These are phyloP conservation scores for Chelonus insularis DNA, from an alignment of 1,140 invertebrate species.

Conservation along the genomic window DNA sequence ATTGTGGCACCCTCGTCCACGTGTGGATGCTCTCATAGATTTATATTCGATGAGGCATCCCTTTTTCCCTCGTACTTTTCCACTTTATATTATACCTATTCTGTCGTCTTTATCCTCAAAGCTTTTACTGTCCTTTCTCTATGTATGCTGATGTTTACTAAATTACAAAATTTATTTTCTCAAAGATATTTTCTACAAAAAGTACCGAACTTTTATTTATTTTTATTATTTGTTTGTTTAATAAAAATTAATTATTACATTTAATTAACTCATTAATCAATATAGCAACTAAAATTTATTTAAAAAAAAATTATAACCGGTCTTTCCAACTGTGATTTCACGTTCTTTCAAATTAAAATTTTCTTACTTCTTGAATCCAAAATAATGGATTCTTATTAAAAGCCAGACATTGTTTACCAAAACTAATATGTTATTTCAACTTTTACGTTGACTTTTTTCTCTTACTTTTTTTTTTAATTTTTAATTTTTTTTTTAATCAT, in stretches of 20 bases:
- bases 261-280: no score
- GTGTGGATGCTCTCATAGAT: slow-evolving; percentile 39
- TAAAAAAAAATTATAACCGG: no score
- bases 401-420: no score
- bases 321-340: no score
- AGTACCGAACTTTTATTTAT: not conserved
- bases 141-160: not conserved
- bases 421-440: not conserved
- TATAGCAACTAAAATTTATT: no score
- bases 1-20: slow-evolving; percentile 49
- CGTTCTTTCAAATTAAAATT: no score
- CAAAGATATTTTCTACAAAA: not conserved
- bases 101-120: slow-evolving; percentile 5
- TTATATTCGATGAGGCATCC: slow-evolving; percentile 42
- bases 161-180: no score
- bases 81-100: slow-evolving; percentile 16
- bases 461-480: slow-evolving; percentile 17
- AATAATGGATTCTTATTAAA: no score
- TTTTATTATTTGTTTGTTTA: slow-evolving; percentile 3
- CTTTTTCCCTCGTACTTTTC: slow-evolving; percentile 23
- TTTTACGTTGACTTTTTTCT: slow-evolving; percentile 14
- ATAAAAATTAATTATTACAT: no score
- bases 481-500: slow-evolving; percentile 12
- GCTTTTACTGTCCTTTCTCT: slow-evolving; percentile 11
- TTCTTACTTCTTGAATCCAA: no score